Evolutionary conservation across 2,888 invertebrate species (phyloP).

Genomic region (Incurvaria masculella): DNA sequence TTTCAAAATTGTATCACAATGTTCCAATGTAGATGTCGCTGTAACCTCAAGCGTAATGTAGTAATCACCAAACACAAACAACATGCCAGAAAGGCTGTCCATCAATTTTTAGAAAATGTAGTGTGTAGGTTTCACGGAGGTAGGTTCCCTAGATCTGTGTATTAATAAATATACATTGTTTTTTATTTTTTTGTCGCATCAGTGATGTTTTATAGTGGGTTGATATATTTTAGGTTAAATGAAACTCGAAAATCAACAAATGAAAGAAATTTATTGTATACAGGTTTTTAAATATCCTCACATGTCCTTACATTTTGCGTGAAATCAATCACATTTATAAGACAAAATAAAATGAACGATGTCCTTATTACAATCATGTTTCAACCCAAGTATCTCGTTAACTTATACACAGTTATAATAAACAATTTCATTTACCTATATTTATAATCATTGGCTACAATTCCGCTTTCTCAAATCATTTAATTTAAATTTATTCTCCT

Average conservation of each 20-base stretch:
- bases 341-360: not conserved
- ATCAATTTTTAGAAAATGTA: too few relatives aligned
- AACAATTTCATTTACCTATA: not conserved
- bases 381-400: not conserved
- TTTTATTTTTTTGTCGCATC: too few relatives aligned
- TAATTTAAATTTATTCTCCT: not conserved
- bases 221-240: too few relatives aligned
- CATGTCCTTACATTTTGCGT: slow-evolving; percentile 36
- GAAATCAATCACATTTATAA: not conserved
- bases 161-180: too few relatives aligned
- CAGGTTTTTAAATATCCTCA: slow-evolving; percentile 56
- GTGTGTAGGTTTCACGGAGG: too few relatives aligned
- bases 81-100: too few relatives aligned
- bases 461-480: slow-evolving; percentile 49
- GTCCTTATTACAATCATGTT: not conserved
- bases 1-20: too few relatives aligned
- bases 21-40: too few relatives aligned
- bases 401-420: not conserved
- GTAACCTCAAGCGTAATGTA: too few relatives aligned
- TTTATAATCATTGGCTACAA: slow-evolving; percentile 29
- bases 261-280: slow-evolving; percentile 59
- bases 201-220: too few relatives aligned
- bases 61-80: too few relatives aligned
- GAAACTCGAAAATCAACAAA: slow-evolving; percentile 49
- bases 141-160: too few relatives aligned